These are phyloP conservation scores for Megaceryle maxima DNA, from an alignment of 2,113 vertebrate species.

Conservation along the genomic window DNA sequence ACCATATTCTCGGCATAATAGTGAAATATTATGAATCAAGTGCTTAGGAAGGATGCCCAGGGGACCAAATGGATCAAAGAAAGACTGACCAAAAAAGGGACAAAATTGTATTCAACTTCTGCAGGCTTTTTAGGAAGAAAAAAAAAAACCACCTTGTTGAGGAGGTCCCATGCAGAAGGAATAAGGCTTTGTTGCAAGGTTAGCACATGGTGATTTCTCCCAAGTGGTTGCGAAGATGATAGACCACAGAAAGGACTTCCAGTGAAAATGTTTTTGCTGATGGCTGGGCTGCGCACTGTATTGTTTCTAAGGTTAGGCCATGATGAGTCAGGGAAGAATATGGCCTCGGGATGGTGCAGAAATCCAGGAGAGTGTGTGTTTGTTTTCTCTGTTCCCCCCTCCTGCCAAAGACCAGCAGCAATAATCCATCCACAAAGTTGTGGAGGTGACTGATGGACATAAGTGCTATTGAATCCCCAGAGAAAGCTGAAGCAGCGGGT, in stretches of 20 bases:
- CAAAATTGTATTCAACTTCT: background rate
- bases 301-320: background rate
- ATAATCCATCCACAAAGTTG: background rate
- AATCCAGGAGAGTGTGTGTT: background rate
- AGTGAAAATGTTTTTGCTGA: background rate
- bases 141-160: background rate
- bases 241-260: background rate
- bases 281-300: background rate
- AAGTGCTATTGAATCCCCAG: background rate
- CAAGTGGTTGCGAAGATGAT: background rate
- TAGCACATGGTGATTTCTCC: background rate
- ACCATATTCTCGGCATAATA: background rate
- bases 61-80: background rate
- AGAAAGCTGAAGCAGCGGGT: background rate
- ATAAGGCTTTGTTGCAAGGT: background rate
- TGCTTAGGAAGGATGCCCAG: background rate
- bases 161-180: background rate
- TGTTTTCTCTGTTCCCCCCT: fast-evolving
- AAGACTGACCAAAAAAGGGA: background rate
- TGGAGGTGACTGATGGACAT: background rate
- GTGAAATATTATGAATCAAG: background rate
- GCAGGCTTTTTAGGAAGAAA: background rate
- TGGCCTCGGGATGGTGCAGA: background rate
- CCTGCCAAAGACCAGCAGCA: background rate
- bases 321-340: background rate